Percentiles rank a stretch among this genome's conserved stretches.
phyloP scores from a whole-genome alignment of 2,113 vertebrate species.

The Salvelinus namaycush region DNA sequence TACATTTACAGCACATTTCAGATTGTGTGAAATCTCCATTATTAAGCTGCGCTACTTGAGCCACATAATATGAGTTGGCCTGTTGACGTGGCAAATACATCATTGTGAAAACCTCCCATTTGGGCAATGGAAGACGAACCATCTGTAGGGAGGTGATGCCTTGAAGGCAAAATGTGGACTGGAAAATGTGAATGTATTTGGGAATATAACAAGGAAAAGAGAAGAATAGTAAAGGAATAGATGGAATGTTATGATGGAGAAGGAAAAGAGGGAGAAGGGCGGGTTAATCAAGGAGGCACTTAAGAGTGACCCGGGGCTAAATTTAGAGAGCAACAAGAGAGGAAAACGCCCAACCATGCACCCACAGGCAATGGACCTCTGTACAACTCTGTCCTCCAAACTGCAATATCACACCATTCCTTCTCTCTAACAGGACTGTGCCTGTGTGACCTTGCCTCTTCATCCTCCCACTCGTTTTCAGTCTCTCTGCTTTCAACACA shows the following conservation, averaged over 20 bases:
- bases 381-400: not conserved
- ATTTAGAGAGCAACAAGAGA: constrained; percentile 33
- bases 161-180: not conserved
- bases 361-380: not conserved
- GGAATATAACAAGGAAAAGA: not conserved
- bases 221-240: not conserved
- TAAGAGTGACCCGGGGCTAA: constrained; percentile 25
- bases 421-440: not conserved
- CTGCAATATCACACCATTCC: no score
- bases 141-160: not conserved
- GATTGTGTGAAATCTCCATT: no score
- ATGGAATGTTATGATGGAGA: not conserved
- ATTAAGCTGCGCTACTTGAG: not conserved
- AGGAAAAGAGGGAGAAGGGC: constrained; percentile 5
- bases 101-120: not conserved
- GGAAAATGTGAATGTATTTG: not conserved
- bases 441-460: not conserved
- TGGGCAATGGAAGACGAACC: not conserved
- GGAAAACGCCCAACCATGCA: constrained; percentile 35
- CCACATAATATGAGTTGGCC: not conserved
- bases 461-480: not conserved
- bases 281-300: constrained; percentile 4
- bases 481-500: not conserved
- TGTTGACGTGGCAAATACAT: not conserved
- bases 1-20: not conserved